A percentile compares a stretch with the other conserved stretches of the same genome.
Conservation (phyloP, 2,113 vertebrate genomes). For the Isichthys henryi region DNA sequence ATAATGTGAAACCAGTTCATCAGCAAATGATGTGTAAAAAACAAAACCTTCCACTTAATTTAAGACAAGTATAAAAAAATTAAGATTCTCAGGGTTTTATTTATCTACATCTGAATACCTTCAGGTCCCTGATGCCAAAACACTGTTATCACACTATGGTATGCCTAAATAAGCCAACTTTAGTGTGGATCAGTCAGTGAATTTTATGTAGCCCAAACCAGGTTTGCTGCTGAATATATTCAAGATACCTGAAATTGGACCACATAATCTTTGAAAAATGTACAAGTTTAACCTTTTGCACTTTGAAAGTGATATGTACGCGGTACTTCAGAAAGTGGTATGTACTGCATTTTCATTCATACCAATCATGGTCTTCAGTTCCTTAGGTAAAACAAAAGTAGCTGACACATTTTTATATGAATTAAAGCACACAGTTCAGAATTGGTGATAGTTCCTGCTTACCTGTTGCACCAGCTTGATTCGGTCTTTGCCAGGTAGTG, state of each 20-base stretch:
- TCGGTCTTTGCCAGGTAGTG: conserved; percentile 18
- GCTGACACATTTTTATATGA: neutral
- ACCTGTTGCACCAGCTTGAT: conserved; percentile 21
- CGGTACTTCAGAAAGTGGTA: neutral
- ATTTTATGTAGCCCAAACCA: neutral
- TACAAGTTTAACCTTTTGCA: neutral
- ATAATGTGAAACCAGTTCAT: neutral
- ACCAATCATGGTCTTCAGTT: neutral
- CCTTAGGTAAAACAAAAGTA: neutral
- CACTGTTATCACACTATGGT: neutral
- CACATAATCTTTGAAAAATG: neutral
- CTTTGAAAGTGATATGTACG: neutral
- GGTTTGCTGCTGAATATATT: neutral
- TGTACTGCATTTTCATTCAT: neutral
- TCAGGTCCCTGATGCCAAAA: neutral
- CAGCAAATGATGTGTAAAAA: neutral
- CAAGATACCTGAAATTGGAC: neutral
- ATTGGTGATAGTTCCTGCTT: neutral
- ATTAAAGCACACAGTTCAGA: neutral
- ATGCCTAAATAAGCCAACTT: neutral
- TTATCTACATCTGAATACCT: neutral
- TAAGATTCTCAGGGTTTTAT: neutral
- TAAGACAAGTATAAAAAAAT: neutral
- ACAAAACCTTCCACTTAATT: neutral
- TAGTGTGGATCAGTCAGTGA: neutral